Evolutionary conservation across 2,113 vertebrate genomes (phyloP).

Genomic region (Guaruba guarouba): DNA sequence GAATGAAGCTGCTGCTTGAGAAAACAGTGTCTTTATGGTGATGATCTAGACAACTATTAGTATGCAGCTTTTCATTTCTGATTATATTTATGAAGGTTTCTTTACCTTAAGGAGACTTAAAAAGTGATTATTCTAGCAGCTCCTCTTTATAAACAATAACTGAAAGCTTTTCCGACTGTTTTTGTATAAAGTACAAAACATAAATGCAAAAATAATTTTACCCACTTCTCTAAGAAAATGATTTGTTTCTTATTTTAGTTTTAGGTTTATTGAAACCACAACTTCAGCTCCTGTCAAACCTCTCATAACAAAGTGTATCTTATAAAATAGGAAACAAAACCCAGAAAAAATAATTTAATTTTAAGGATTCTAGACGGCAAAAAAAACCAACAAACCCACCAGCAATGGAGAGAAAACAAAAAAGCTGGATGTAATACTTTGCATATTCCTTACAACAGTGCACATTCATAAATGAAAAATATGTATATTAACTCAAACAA

Average conservation of each 20-base stretch:
- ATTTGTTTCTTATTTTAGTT: not conserved
- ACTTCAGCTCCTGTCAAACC: not conserved
- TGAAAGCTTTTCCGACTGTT: not conserved
- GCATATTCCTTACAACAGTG: not conserved
- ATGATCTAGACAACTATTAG: not conserved
- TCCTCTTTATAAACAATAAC: not conserved
- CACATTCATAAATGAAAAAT: not conserved
- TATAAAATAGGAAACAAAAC: not conserved
- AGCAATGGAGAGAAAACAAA: not conserved
- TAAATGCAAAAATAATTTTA: not conserved
- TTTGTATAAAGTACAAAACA: not conserved
- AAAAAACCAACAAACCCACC: accelerated
- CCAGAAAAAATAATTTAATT: not conserved
- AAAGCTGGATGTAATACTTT: not conserved
- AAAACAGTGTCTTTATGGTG: not conserved
- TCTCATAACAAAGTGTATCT: not conserved
- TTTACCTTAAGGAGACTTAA: not conserved
- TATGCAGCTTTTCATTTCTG: not conserved
- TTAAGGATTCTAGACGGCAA: not conserved
- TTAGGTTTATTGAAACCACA: not conserved
- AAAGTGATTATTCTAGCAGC: not conserved
- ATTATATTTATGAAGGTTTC: not conserved
- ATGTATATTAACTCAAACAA: not conserved
- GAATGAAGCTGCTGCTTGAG: not conserved
- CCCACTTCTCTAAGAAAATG: not conserved